Evolutionary conservation across 2,888 invertebrate species (phyloP).

Genomic region (Hyppa rectilinea): DNA sequence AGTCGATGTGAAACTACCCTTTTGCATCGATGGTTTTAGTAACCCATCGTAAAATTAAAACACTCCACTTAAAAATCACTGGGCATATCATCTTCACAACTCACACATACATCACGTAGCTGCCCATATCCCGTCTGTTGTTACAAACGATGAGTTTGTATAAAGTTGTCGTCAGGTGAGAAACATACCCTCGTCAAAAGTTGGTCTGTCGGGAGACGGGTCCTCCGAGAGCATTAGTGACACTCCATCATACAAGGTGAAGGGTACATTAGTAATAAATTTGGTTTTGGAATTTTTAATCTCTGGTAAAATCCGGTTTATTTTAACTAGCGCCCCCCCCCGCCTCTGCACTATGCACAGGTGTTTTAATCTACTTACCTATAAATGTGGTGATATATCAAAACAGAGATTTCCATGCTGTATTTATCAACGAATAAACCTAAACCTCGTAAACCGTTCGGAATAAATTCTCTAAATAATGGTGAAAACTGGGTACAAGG

Average conservation of each 20-base stretch:
- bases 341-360: no score
- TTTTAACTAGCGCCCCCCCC: no score
- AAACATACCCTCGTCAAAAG: constrained; percentile 51
- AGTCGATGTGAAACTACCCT: neutral
- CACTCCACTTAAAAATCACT: neutral
- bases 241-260: constrained; percentile 25
- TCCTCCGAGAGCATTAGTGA: constrained; percentile 30
- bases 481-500: no score
- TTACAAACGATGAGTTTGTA: constrained; percentile 13
- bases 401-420: no score
- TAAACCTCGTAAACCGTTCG: no score
- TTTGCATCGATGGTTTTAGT: neutral
- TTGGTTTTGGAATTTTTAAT: no score
- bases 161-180: constrained; percentile 34
- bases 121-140: constrained; percentile 2
- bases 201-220: constrained; percentile 10
- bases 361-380: no score
- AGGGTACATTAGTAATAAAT: neutral
- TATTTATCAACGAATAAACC: no score
- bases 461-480: no score
- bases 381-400: no score
- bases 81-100: neutral
- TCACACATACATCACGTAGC: constrained; percentile 1
- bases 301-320: no score
- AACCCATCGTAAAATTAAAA: neutral